Conservation (phyloP, 2,888 invertebrate species). For the Habrosyne pyritoides region DNA sequence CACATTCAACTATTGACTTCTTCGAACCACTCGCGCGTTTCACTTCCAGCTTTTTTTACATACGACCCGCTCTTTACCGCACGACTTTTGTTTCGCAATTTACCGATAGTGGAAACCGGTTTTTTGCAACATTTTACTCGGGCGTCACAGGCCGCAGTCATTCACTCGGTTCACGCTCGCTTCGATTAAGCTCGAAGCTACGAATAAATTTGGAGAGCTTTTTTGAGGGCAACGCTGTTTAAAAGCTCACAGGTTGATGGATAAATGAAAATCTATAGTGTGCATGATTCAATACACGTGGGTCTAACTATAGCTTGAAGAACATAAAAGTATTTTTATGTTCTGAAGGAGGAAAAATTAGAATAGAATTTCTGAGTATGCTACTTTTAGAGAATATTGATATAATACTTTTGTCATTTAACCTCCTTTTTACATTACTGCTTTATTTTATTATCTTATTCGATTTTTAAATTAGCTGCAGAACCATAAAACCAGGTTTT, state of each 20-base stretch:
- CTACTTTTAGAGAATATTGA: too few species aligned
- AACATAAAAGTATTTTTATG: too few species aligned
- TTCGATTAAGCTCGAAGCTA: slow-evolving; percentile 49
- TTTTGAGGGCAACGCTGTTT: slow-evolving; percentile 7
- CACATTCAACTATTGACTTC: slow-evolving; percentile 8
- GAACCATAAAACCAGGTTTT: too few species aligned
- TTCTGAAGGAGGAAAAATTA: too few species aligned
- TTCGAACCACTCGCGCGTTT: slow-evolving; percentile 8
- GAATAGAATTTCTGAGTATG: too few species aligned
- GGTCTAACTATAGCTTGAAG: too few species aligned
- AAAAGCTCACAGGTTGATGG: slow-evolving; percentile 10
- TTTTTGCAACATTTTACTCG: slow-evolving; percentile 56
- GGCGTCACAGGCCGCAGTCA: slow-evolving; percentile 54
- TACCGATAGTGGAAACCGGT: slow-evolving; percentile 48
- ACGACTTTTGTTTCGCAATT: slow-evolving; percentile 66
- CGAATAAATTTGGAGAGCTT: slow-evolving; percentile 31
- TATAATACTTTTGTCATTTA: too few species aligned
- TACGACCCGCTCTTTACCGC: slow-evolving; percentile 37
- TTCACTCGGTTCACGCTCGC: slow-evolving; percentile 57
- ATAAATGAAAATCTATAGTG: slow-evolving; percentile 14
- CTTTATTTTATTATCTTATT: too few species aligned
- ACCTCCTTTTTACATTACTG: too few species aligned
- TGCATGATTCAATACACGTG: too few species aligned
- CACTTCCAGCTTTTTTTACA: slow-evolving; percentile 14
- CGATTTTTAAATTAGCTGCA: too few species aligned